Evolutionary conservation across 1,140 invertebrate species (phyloP), one percentile per base, ranked within the genome.

Genomic region (Tribolium castaneum): DNA sequence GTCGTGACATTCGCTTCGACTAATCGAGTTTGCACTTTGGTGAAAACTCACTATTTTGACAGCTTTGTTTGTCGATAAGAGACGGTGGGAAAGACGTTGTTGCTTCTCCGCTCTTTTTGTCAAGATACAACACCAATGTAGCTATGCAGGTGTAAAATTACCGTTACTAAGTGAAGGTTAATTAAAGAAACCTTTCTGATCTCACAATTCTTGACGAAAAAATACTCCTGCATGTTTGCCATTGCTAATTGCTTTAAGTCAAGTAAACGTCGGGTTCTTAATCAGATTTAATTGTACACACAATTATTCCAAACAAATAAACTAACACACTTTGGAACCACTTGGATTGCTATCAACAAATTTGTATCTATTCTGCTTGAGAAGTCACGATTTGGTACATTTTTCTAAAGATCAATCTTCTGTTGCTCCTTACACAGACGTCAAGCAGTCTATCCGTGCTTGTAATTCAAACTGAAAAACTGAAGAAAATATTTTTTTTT

Each of bases 121-220:
- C 25, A 30, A 30, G 12, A 30, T 66, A 66, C n/a, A 35, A 30
- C 59, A 66, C 59, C 19, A 22, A 25, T 59, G 59, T 30, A 66
- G 59, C 19, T 9, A 25, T 59, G 59, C 59, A 66, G 59, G 59
- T 66, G 59, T 66, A 66, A 66, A 66, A 34, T 34, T 35, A 66
- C 59, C 59, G 59, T 66, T 66, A 66, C 59, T 66, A 66, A 66
- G 59, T 66, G 59, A 66, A 66, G 59, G 59, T 66, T 66, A 66
- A 66, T 66, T 66, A 66, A 30, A 66, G 59, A 66, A 66, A 66
- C 59, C 59, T 66, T 35, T 66, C 59, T 35, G 59, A 66, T 66
- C 59, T 66, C 59, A 35, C 59, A 35, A 13, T 66, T 66, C 54
- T 25, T 19, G 4, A 59, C 16, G 10, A 66, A 66, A 66, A 66